Percentiles rank a stretch among this genome's conserved stretches.
Evolutionary conservation across 2,797 vertebrate species (phyloP).

Genomic region (Octomys mimax): DNA sequence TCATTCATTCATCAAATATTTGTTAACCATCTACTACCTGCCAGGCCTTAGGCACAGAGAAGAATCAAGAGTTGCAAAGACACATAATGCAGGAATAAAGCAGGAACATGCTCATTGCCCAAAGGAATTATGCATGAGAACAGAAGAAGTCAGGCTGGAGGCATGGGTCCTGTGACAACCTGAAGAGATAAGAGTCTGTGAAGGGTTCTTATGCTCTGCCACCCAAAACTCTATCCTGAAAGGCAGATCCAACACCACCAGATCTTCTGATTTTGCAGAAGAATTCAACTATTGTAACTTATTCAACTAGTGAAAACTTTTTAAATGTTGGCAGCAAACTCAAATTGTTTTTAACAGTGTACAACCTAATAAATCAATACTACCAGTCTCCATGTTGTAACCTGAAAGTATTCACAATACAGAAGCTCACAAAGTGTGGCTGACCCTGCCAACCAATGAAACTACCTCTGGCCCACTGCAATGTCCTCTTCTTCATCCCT

Average conservation of each 20-base stretch:
- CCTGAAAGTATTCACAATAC: background rate
- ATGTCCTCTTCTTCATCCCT: background rate
- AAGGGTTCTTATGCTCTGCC: background rate
- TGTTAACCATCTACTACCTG: background rate
- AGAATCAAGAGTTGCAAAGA: slow-evolving; percentile 3
- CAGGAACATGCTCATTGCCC: background rate
- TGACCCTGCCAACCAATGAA: background rate
- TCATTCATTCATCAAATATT: slow-evolving; percentile 29
- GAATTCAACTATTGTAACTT: background rate
- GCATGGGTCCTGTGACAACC: too few species aligned
- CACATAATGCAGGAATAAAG: background rate
- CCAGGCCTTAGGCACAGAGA: background rate
- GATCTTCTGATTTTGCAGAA: background rate
- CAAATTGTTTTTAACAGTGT: background rate
- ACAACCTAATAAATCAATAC: background rate
- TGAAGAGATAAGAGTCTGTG: background rate
- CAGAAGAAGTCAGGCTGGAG: background rate
- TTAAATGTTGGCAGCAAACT: background rate
- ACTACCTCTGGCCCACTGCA: background rate
- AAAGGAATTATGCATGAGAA: background rate
- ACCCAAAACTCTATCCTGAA: background rate
- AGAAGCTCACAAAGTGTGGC: background rate
- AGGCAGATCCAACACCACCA: background rate
- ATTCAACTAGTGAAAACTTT: background rate
- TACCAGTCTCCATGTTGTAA: background rate